Base-by-base conservation (phyloP, 2,797 vertebrate genomes). In the Myotis planiceps region DNA sequence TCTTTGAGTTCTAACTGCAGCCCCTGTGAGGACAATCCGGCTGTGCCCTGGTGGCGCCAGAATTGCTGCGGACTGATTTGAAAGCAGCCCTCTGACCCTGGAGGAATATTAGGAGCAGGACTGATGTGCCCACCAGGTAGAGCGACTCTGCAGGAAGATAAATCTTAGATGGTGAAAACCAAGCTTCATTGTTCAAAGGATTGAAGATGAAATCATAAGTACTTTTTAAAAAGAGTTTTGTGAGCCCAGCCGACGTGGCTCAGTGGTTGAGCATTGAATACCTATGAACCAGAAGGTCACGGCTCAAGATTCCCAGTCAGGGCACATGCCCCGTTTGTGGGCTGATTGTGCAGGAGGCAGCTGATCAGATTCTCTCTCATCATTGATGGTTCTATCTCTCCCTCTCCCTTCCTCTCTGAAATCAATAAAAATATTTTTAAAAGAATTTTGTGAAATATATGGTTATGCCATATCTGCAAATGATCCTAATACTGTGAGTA, bases 41-140 rank as follows among this genome's bases (percentile, higher is more conserved):
- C 66, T 19, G 51, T 5, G 53, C 7, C 14, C 29, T 25, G 10
- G 7, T 4, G 32, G 51, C 13, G 2, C 13, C 29, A 32, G 19
- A 15, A 25, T 13, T 74, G 49, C 53, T 19, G 19, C 16, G 27
- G 3, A 45, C 75, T 13, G 2, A 27, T 4, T 34, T 13, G 14
- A 9, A 9, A 92, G 25, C n/a, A 39, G 34, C 5, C 6, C 32
- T 65, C 25, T 27, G 63, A 90, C 32, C 49, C 51, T 37, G 10
- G 53, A 80, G 69, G 32, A 23, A 13, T 55, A 12, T 3, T 1
- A 51, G 7, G 8, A 5, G 13, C 16, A 7, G 21, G 66, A 53
- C 0, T 13, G 7, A 29, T 2, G 19, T 1, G 23, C 15, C 37
- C 25, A 25, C 4, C 3, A 34, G 29, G 14, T 19, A 25, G n/a